Conservation (phyloP, 1,140 invertebrate species). For the Tenebrio molitor region DNA sequence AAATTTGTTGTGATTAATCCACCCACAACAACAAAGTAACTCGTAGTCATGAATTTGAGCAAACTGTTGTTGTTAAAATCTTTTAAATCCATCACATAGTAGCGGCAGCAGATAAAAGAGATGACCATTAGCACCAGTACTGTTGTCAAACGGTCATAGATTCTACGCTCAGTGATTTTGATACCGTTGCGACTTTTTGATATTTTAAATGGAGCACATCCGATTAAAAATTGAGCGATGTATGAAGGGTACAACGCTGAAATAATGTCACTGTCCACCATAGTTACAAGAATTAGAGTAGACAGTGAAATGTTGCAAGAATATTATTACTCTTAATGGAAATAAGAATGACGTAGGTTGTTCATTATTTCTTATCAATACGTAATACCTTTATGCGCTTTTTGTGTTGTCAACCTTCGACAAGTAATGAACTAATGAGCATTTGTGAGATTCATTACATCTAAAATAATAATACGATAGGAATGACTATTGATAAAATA, state of each 20-base stretch:
- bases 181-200: not conserved
- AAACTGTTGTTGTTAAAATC: not conserved
- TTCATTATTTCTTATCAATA: too few species aligned
- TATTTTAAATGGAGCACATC: constrained; percentile 14
- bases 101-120: not conserved
- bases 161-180: not conserved
- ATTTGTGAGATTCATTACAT: too few species aligned
- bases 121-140: not conserved
- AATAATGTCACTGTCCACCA: not conserved
- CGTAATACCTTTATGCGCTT: too few species aligned
- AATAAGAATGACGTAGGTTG: too few species aligned
- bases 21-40: not conserved
- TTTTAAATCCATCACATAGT: not conserved
- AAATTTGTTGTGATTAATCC: constrained; percentile 4
- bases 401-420: too few species aligned
- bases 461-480: too few species aligned
- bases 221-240: not conserved
- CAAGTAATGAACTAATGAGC: too few species aligned
- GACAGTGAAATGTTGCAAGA: too few species aligned
- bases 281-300: not conserved
- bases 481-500: too few species aligned
- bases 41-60: constrained; percentile 3
- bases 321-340: too few species aligned
- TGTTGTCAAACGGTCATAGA: not conserved
- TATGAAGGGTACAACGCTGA: not conserved